phyloP scores from a whole-genome alignment of 2,113 vertebrate genomes.

The Saguinus midas region DNA sequence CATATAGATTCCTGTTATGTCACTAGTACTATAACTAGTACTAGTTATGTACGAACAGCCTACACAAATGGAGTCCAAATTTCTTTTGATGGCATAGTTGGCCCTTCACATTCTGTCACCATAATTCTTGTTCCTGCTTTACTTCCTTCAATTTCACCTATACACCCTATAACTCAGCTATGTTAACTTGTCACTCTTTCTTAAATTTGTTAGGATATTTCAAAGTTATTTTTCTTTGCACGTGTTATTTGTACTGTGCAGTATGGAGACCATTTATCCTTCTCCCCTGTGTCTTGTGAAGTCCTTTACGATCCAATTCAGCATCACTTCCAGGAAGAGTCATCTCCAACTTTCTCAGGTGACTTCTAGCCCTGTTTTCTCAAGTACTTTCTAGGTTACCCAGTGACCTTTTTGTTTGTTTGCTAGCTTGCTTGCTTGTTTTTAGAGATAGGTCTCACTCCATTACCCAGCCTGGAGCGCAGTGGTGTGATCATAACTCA shows the following conservation, averaged over 20 bases:
- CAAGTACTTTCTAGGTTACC: background rate
- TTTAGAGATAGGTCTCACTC: too few relatives aligned
- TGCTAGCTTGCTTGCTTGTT: background rate
- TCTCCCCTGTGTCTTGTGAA: background rate
- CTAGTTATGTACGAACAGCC: background rate
- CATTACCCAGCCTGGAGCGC: too few relatives aligned
- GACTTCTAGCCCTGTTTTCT: background rate
- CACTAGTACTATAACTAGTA: background rate
- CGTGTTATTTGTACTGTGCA: background rate
- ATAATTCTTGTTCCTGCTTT: background rate
- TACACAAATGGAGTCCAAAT: background rate
- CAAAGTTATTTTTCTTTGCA: background rate
- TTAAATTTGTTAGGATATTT: background rate
- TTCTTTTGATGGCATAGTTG: background rate
- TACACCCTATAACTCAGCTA: background rate
- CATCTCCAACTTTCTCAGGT: background rate
- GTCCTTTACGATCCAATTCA: background rate
- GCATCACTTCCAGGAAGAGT: background rate
- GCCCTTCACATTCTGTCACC: background rate
- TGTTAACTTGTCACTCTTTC: background rate
- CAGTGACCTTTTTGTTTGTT: background rate
- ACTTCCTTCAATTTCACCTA: background rate
- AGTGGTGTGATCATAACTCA: too few relatives aligned
- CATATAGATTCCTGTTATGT: background rate
- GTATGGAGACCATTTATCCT: background rate